A percentile compares a stretch with the other conserved stretches of the same genome.
phyloP scores from a whole-genome alignment of 2,113 vertebrate species.

The Rattus norvegicus region GRCr8 NC_086039.1:140259001-140259500 shows the following conservation, averaged over 20 bases:
- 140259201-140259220: slow-evolving; percentile 5
- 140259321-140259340: background rate
- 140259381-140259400: background rate
- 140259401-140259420: background rate
- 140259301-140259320: slow-evolving; percentile 33
- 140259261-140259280: slow-evolving; percentile 1
- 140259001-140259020: background rate
- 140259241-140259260: slow-evolving; percentile 13
- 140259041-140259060: background rate
- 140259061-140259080: background rate
- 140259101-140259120: too few species aligned
- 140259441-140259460: background rate
- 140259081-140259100: background rate
- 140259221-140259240: slow-evolving; percentile 45
- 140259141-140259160: background rate
- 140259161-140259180: background rate
- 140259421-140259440: background rate
- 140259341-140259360: background rate
- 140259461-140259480: background rate
- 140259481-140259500: background rate
- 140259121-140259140: background rate
- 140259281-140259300: slow-evolving; percentile 20
- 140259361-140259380: background rate
- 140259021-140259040: background rate
- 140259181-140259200: slow-evolving; percentile 7